phyloP scores from a whole-genome alignment of 2,113 vertebrate genomes.

The Pitta sordida region DNA sequence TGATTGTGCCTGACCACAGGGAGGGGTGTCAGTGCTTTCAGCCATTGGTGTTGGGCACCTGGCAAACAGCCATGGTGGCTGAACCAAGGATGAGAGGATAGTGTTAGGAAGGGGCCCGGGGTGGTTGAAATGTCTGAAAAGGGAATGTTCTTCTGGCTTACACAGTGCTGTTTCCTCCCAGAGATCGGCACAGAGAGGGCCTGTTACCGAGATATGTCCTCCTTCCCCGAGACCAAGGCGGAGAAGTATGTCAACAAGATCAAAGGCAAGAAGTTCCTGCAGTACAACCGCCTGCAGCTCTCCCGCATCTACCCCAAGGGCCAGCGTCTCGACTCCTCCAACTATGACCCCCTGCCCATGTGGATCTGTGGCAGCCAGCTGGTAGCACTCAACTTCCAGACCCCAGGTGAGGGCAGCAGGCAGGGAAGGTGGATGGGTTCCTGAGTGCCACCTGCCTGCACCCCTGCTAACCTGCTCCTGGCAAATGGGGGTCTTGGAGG shows the following conservation, averaged over 20 bases:
- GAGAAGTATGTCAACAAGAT: constrained; percentile 95
- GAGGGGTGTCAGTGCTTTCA: not conserved
- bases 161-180: constrained; percentile 29
- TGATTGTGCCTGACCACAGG: fast-evolving
- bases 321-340: constrained; percentile 96
- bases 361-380: constrained; percentile 98
- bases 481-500: fast-evolving
- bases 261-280: constrained; percentile 97
- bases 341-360: constrained; percentile 97
- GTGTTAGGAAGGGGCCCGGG: not conserved
- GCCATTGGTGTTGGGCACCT: not conserved
- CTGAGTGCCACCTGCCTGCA: not conserved
- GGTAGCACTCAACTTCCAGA: constrained; percentile 98
- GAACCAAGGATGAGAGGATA: not conserved
- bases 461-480: not conserved
- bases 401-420: constrained; percentile 80
- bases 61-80: not conserved
- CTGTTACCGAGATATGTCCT: constrained; percentile 98
- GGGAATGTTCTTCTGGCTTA: not conserved
- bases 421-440: not conserved
- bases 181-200: constrained; percentile 95
- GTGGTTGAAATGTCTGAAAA: not conserved
- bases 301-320: constrained; percentile 97
- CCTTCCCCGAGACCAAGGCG: constrained; percentile 96
- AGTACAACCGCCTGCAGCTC: constrained; percentile 96